Evolutionary conservation across 2,113 vertebrate species (phyloP).

Genomic region (Entelurus aequoreus): DNA sequence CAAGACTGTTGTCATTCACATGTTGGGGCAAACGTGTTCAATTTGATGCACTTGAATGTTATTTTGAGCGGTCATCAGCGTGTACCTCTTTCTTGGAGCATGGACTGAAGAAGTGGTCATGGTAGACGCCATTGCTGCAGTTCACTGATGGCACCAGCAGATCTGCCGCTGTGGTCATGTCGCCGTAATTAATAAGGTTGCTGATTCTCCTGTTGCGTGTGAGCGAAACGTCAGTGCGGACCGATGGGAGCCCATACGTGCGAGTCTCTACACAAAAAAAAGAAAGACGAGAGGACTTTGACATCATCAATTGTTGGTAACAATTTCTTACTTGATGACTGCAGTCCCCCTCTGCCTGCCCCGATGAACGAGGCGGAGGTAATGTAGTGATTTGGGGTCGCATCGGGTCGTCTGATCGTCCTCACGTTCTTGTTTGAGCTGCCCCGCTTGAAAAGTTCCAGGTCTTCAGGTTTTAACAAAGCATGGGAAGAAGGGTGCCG

Average conservation of each 20-base stretch:
- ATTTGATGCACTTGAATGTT: too few relatives aligned
- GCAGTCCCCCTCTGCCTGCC: constrained; percentile 47
- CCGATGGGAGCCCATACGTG: constrained; percentile 71
- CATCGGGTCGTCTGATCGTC: constrained; percentile 51
- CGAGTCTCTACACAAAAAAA: constrained; percentile 61
- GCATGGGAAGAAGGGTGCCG: constrained; percentile 9
- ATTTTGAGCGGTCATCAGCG: neutral
- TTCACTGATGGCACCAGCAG: constrained; percentile 77
- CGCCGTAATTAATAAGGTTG: constrained; percentile 81
- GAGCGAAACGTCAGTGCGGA: constrained; percentile 74
- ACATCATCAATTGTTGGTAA: neutral
- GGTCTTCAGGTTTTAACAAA: constrained; percentile 65
- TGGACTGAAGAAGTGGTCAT: constrained; percentile 73
- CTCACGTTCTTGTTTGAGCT: constrained; percentile 63
- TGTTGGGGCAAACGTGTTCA: too few relatives aligned
- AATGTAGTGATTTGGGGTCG: constrained; percentile 58
- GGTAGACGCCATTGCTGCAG: constrained; percentile 70
- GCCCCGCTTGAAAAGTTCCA: constrained; percentile 60
- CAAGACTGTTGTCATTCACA: too few relatives aligned
- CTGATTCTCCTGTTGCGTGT: constrained; percentile 71
- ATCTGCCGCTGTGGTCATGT: constrained; percentile 60
- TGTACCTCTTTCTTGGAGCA: constrained; percentile 80
- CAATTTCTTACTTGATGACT: constrained; percentile 64
- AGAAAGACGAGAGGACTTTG: neutral
- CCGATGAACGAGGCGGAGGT: constrained; percentile 76